phyloP scores from a whole-genome alignment of 2,888 invertebrate species.

The Tetragnatha montana region DNA sequence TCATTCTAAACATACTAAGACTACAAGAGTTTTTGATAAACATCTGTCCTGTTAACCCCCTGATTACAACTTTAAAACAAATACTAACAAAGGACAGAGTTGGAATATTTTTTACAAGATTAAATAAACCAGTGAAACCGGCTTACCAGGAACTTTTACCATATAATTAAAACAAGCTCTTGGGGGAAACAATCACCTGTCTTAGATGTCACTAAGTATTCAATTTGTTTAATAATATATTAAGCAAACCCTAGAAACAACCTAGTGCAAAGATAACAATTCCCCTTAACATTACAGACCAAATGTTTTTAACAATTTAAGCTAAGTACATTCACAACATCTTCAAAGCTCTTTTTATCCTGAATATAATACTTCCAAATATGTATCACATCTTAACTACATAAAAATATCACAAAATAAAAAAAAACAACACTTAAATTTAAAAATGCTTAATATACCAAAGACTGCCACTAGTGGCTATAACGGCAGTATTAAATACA shows the following conservation, averaged over 20 bases:
- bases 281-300: background rate
- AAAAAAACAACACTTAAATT: constrained; percentile 1
- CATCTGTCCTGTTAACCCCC: too few species aligned
- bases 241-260: too few species aligned
- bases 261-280: background rate
- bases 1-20: too few species aligned
- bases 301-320: background rate
- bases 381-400: background rate
- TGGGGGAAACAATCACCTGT: too few species aligned
- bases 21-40: too few species aligned
- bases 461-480: constrained; percentile 39
- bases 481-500: constrained; percentile 53
- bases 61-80: too few species aligned
- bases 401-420: constrained; percentile 25
- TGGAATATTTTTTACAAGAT: background rate
- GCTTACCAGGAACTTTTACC: background rate
- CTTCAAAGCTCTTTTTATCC: background rate
- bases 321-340: background rate
- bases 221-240: background rate
- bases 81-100: too few species aligned
- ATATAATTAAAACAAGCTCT: background rate
- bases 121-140: background rate
- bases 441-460: constrained; percentile 31
- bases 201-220: too few species aligned
- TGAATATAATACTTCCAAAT: constrained; percentile 28